Evolutionary conservation across 2,113 vertebrate species (phyloP).

Genomic region (Anser brachyrhynchus): DNA sequence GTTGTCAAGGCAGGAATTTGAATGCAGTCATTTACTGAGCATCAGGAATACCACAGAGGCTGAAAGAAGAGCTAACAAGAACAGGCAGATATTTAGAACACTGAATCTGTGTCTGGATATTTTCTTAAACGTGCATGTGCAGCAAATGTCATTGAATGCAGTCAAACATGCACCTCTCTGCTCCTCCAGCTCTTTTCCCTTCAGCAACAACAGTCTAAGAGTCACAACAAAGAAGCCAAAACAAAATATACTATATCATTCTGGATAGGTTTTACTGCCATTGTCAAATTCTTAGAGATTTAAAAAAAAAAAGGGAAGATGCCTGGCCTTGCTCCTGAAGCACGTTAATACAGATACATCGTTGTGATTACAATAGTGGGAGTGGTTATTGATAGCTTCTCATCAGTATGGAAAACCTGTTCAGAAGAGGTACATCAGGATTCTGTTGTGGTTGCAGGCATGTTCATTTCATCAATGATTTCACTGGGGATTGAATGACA

Average conservation of each 20-base stretch:
- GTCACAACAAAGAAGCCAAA: background rate
- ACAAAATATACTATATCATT: background rate
- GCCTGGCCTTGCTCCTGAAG: background rate
- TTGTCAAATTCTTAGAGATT: background rate
- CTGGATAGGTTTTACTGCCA: background rate
- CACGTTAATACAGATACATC: background rate
- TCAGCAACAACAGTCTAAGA: background rate
- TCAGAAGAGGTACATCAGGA: background rate
- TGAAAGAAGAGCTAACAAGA: constrained; percentile 49
- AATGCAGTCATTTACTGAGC: constrained; percentile 29
- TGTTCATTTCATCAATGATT: background rate
- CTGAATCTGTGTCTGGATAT: constrained; percentile 38
- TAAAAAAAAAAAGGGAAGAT: background rate
- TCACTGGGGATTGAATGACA: background rate
- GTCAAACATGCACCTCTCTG: background rate
- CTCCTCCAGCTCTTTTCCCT: background rate
- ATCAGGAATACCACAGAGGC: background rate
- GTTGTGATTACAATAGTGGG: background rate
- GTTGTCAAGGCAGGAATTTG: constrained; percentile 29
- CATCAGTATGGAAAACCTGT: background rate
- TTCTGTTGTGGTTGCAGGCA: background rate
- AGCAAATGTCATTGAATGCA: background rate
- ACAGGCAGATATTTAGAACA: constrained; percentile 47
- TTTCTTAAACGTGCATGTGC: background rate
- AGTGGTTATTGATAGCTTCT: background rate